Evolutionary conservation across 2,113 vertebrate species (phyloP).

Genomic region (Podarcis muralis): DNA sequence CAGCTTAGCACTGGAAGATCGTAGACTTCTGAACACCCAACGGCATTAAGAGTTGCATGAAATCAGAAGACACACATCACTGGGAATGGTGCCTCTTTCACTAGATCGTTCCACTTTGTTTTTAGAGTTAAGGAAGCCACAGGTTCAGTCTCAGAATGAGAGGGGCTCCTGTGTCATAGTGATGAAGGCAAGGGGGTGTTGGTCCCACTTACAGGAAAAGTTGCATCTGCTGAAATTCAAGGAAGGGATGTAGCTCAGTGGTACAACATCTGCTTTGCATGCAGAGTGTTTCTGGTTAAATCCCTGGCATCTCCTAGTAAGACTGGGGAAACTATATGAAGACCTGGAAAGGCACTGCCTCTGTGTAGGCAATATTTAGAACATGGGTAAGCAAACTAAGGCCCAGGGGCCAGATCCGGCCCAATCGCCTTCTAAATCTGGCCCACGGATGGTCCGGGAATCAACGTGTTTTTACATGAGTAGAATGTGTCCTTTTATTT

Average conservation of each 20-base stretch:
- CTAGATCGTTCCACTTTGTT: background rate
- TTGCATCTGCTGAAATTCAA: background rate
- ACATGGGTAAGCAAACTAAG: too few species aligned
- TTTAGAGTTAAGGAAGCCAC: constrained; percentile 16
- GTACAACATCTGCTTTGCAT: background rate
- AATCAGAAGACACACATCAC: constrained; percentile 1
- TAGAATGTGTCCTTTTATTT: too few species aligned
- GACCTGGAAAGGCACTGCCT: background rate
- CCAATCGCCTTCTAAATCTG: too few species aligned
- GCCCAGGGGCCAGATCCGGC: too few species aligned
- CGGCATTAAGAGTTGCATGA: background rate
- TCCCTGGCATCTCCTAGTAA: background rate
- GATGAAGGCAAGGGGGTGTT: background rate
- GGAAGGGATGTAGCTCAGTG: background rate
- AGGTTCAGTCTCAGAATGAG: constrained; percentile 23
- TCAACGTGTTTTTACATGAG: too few species aligned
- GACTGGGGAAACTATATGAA: background rate
- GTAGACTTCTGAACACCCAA: constrained; percentile 25
- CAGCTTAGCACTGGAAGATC: constrained; percentile 15
- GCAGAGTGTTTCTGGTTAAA: background rate
- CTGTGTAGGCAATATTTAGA: too few species aligned
- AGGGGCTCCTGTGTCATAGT: background rate
- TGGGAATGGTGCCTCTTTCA: fast-evolving
- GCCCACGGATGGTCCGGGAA: too few species aligned
- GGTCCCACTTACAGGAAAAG: background rate